Conservation (phyloP, 2,113 vertebrate genomes). For the Marmota flaviventris region DNA sequence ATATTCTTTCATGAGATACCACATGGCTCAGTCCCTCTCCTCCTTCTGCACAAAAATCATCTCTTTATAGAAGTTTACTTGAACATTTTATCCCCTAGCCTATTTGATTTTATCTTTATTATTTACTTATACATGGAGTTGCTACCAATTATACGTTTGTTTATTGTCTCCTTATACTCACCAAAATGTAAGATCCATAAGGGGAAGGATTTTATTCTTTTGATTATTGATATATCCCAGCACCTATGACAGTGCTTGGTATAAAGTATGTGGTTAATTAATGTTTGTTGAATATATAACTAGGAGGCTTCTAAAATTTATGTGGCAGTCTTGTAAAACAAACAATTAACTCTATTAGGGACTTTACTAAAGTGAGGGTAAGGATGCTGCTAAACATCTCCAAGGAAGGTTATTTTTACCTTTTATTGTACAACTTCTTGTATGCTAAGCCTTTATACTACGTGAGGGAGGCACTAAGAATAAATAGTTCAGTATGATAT, state of each 20-base stretch:
- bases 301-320: not conserved
- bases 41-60: not conserved
- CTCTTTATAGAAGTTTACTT: not conserved
- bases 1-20: not conserved
- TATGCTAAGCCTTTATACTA: not conserved
- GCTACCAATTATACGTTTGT: not conserved
- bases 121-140: not conserved
- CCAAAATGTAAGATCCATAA: not conserved
- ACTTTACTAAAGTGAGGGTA: not conserved
- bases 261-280: no score
- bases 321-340: not conserved
- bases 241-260: no score
- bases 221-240: not conserved
- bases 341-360: not conserved
- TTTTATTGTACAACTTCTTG: not conserved
- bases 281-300: not conserved
- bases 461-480: not conserved
- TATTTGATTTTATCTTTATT: conserved; percentile 5
- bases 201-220: not conserved
- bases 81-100: not conserved
- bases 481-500: not conserved
- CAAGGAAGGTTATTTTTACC: not conserved
- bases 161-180: not conserved
- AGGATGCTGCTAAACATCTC: not conserved
- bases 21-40: not conserved